Conservation (phyloP, 1,140 invertebrate genomes). For the Bombus pyrosoma region DNA sequence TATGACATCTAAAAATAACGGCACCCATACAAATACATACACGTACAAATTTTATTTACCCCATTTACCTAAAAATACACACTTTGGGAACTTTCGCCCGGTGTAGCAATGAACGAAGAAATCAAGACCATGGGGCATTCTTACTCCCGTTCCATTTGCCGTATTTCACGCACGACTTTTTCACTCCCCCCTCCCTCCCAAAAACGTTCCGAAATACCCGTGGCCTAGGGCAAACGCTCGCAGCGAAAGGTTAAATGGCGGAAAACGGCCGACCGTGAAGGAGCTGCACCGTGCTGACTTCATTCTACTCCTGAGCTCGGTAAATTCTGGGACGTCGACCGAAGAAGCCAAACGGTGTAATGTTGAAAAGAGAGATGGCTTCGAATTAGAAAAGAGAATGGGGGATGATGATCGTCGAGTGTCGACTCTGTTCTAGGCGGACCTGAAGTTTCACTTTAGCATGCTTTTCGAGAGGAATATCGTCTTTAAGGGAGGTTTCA, state of each 20-base stretch:
- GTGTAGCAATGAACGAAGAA: not conserved
- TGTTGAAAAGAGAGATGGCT: constrained; percentile 43
- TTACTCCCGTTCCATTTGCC: constrained; percentile 35
- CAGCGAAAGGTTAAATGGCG: constrained; percentile 60
- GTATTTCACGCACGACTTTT: constrained; percentile 27
- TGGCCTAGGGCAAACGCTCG: constrained; percentile 25
- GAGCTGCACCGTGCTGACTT: constrained; percentile 36
- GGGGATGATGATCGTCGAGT: not conserved
- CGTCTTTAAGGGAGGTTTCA: constrained; percentile 6
- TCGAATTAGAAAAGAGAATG: constrained; percentile 56
- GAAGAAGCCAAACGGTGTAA: constrained; percentile 65
- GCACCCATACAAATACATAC: too few species aligned
- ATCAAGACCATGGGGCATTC: not conserved
- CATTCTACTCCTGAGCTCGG: constrained; percentile 37
- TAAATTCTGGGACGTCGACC: constrained; percentile 52
- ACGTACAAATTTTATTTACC: too few species aligned
- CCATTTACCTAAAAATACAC: too few species aligned
- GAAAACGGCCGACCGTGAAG: constrained; percentile 52
- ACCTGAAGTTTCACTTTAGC: not conserved
- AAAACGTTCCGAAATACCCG: constrained; percentile 38
- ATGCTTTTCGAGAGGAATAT: not conserved
- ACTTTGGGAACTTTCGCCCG: too few species aligned
- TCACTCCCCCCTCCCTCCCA: not conserved
- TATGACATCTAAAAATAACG: too few species aligned
- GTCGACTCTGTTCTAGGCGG: not conserved